Evolutionary conservation across 2,888 invertebrate species (phyloP), one percentile per base, ranked within the genome.

Genomic region (Erynnis tages): DNA sequence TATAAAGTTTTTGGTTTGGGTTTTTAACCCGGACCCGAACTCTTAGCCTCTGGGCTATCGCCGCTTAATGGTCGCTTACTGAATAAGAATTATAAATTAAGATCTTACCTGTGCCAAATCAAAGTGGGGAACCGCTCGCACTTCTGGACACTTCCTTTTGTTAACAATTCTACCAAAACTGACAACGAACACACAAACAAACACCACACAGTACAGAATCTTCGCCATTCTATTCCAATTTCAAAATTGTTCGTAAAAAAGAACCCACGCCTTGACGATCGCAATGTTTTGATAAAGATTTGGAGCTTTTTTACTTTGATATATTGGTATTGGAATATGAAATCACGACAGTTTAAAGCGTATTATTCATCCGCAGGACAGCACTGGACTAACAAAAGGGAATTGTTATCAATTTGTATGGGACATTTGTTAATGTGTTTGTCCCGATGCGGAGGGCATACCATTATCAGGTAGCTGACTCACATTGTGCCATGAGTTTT

Each of bases 51-150:
- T n/a, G n/a, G n/a, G n/a, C n/a, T n/a, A n/a, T n/a, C n/a, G n/a
- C n/a, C n/a, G n/a, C n/a, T n/a, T n/a, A n/a, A n/a, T n/a, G n/a
- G n/a, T n/a, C n/a, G n/a, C n/a, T n/a, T 11, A 1, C 6, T 32
- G 2, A 35, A 23, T 11, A 30, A 13, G 6, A 2, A 37, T 6
- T 10, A 10, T 1, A 34, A 45, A 11, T 2, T 35, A 27, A 2
- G 17, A 38, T 70, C 76, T 59, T 55, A 94, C 96, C 84, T 92
- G 91, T 60, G 93, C 90, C 63, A 96, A 86, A 86, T 96, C 93
- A 71, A 96, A 96, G 84, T 96, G 94, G 32, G 93, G 91, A 44
- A 93, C 93, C 10, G 94, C 94, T 76, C 93, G 93, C 57, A 96
- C 96, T 91, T 92, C 91, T 0, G 94, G 94, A 67, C 94, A 94